phyloP scores from a whole-genome alignment of 2,113 vertebrate species.

The Triplophysa dalaica region DNA sequence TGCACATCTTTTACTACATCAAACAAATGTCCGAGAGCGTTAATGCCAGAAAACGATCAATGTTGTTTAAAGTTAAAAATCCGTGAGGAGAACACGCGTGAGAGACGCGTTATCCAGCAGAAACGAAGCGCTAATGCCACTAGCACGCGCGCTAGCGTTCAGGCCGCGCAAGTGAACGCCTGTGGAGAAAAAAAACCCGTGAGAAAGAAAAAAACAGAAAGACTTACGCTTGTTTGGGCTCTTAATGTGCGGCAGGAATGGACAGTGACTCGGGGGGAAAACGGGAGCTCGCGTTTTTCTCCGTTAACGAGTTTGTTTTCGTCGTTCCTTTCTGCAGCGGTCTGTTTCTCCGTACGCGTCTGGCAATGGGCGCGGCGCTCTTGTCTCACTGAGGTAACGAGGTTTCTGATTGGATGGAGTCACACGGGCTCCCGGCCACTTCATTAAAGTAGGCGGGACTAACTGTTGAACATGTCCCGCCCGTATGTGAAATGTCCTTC shows the following conservation, averaged over 20 bases:
- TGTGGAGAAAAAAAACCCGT: neutral
- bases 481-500: neutral
- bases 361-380: constrained; percentile 10
- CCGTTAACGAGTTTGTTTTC: neutral
- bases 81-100: neutral
- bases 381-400: neutral
- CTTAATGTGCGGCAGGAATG: neutral
- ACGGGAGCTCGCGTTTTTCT: neutral
- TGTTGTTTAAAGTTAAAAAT: neutral
- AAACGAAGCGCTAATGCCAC: neutral
- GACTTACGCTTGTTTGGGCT: constrained; percentile 4
- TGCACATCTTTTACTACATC: neutral
- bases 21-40: neutral
- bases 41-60: neutral
- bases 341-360: constrained; percentile 23
- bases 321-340: constrained; percentile 19
- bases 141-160: constrained; percentile 13
- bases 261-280: neutral
- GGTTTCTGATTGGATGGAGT: neutral
- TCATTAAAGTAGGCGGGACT: too few species aligned
- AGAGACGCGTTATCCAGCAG: neutral
- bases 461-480: neutral
- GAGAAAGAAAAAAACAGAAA: neutral
- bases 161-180: constrained; percentile 25
- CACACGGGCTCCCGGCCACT: neutral